A percentile compares a stretch with the other conserved stretches of the same genome.
Evolutionary conservation across 2,888 invertebrate genomes (phyloP).

Genomic region (Boloria selene): DNA sequence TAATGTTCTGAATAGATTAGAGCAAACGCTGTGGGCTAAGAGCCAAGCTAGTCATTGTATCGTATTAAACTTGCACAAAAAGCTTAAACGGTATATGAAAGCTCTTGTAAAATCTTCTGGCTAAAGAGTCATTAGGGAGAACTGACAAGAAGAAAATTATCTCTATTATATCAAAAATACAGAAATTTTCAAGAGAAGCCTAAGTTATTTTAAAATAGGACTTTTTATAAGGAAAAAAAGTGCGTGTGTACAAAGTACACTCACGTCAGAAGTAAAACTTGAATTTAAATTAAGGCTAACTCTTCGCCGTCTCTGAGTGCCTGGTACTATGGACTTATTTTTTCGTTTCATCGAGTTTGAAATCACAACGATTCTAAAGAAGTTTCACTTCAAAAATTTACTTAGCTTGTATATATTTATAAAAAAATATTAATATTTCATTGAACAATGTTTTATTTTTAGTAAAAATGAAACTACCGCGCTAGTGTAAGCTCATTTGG

Average conservation of each 20-base stretch:
- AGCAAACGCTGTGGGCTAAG: conserved; percentile 4
- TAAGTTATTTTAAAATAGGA: not conserved
- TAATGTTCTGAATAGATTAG: conserved; percentile 14
- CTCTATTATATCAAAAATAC: too few relatives aligned
- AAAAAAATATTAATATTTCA: not conserved
- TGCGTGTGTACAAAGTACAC: too few relatives aligned
- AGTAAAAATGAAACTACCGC: conserved; percentile 12
- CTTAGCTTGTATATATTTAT: not conserved
- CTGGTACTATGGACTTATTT: too few relatives aligned
- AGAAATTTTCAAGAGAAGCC: too few relatives aligned
- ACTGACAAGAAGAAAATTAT: too few relatives aligned
- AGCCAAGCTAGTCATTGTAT: conserved; percentile 7
- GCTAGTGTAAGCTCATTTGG: conserved; percentile 9
- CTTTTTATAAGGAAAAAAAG: too few relatives aligned
- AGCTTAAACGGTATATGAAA: conserved; percentile 3
- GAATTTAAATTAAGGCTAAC: too few relatives aligned
- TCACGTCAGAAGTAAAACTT: too few relatives aligned
- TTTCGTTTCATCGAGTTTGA: too few relatives aligned
- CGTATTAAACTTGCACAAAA: conserved; percentile 11
- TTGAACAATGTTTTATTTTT: conserved; percentile 17
- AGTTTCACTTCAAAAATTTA: too few relatives aligned
- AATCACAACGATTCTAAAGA: too few relatives aligned
- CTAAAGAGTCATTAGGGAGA: not conserved
- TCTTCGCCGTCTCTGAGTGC: too few relatives aligned
- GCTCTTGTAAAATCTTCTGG: conserved; percentile 1